These are phyloP conservation scores for Ochlodes sylvanus DNA, from an alignment of 2,888 invertebrate genomes.

Conservation along the genomic window DNA sequence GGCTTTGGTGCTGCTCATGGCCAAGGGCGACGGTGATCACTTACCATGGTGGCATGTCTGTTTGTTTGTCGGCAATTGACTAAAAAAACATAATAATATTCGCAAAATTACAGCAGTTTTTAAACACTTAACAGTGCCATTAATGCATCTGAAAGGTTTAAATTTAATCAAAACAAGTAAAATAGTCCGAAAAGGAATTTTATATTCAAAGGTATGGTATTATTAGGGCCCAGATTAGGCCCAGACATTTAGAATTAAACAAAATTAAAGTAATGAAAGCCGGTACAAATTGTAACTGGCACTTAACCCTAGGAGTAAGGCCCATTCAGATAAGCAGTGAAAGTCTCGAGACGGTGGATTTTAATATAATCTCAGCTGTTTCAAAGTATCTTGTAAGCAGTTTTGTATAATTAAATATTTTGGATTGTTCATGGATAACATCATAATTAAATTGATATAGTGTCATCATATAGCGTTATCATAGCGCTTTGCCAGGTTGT, in stretches of 20 bases:
- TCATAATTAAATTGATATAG: not conserved
- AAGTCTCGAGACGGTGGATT: slow-evolving; percentile 1
- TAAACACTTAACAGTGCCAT: too few species aligned
- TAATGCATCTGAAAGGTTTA: not conserved
- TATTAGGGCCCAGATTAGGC: not conserved
- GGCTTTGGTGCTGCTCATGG: too few species aligned
- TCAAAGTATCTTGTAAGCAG: slow-evolving; percentile 9
- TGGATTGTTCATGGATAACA: not conserved
- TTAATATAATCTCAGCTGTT: slow-evolving; percentile 25
- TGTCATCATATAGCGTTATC: too few species aligned
- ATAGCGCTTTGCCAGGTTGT: too few species aligned
- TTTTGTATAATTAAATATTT: slow-evolving; percentile 3
- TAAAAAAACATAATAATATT: not conserved
- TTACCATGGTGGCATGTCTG: too few species aligned
- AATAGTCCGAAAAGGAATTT: slow-evolving; percentile 3
- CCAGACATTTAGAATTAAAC: slow-evolving; percentile 23
- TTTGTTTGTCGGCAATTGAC: too few species aligned
- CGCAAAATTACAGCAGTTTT: too few species aligned
- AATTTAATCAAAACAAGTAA: not conserved
- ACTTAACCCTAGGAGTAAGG: slow-evolving; percentile 21
- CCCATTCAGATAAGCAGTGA: slow-evolving; percentile 26
- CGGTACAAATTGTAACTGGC: slow-evolving; percentile 23
- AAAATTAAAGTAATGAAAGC: slow-evolving; percentile 29
- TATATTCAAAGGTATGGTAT: slow-evolving; percentile 1
- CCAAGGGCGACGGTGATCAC: too few species aligned